Base-by-base conservation (phyloP, 2,113 vertebrate genomes). In the Globicephala melas region DNA sequence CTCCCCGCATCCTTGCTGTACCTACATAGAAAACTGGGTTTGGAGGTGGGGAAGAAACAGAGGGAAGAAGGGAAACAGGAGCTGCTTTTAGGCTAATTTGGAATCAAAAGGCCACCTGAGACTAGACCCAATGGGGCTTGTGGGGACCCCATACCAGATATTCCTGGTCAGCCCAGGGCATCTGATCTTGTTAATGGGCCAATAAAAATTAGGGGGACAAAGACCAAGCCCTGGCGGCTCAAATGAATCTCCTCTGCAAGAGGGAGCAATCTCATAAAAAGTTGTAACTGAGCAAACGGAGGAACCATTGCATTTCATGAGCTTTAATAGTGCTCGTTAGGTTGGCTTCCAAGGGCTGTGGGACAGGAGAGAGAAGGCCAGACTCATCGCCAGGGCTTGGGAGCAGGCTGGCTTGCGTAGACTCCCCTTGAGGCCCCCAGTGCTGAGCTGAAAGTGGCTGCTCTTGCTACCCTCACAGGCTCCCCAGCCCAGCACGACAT, bases 151-250 rank as follows among this genome's bases (percentile, higher is more conserved):
- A 87, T 68, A 53, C 94, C 94, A 97, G 84, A 84, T 91, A 92
- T 58, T 88, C 65, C 84, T 77, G 47, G 81, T 93, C 33, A 83
- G 89, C 77, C 65, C 58, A 89, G 68, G 94, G 58, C 83, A 95
- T 97, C 96, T 96, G 85, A 97, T 94, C 93, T 95, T 88, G 44
- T 96, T 94, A 97, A 97, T 53, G 93, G 81, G 73, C 70, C 91
- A 91, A 89, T 97, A 97, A 97, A 97, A 97, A 97, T 97, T 95
- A 97, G 92, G 23, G 47, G 77, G 82, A 97, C 96, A 97, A 97
- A 98, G 94, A 91, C 96, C 67, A 85, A 95, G 86, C 86, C 94
- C 94, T 89, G 71, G 71, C 20, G 44, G 55, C 63, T 89, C 89
- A 58, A 77, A 95, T 93, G 91, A 93, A 58, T 80, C 86, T 87